Base-by-base conservation (phyloP, 2,113 vertebrate genomes). In the Myotis brandtii region DNA sequence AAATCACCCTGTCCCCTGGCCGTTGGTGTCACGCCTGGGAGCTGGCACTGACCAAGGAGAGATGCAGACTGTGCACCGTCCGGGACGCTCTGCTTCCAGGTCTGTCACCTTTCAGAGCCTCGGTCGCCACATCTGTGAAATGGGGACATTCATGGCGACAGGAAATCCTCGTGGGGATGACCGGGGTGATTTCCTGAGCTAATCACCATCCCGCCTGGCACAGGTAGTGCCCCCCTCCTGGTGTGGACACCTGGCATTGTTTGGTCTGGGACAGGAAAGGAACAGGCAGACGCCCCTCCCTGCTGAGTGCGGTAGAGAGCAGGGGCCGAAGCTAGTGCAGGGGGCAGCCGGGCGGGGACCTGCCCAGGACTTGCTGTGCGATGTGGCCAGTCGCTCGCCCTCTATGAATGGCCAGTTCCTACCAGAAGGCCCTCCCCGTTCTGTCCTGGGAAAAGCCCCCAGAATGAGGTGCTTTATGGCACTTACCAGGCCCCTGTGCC, bases 171-270 rank as follows among this genome's bases (percentile, higher is more conserved):
- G 0, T 1, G 9, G 46, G 67, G 40, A 27, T 56, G 30, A 2
- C 30, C 16, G 6, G 46, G 0, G 3, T 12, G 48, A 5, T 70
- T 4, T 76, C 3, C 0, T 2, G 27, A 62, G 79, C 14, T 16
- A 8, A 4, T 23, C 12, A 1, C 1, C 12, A 2, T 25, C 48
- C 37, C 2, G 21, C 27, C 14, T 32, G 40, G 25, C 11, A 6
- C 1, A 1, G 21, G 2, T 16, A 23, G 9, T 4, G 23, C 6
- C 2, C 0, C 16, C 12, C 32, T 20, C 7, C 23, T 4, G 34
- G 5, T 27, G 50, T 0, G 4, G 54, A 37, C 2, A 17, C 16
- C 14, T 5, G 30, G 7, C 23, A 0, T 27, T 14, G 18, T 20
- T 82, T 18, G 0, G 6, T 32, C n/a, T 4, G 16, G 62, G 40